A percentile compares a stretch with the other conserved stretches of the same genome.
Conservation (phyloP, 2,113 vertebrate species). For the Charadrius vociferus region DNA sequence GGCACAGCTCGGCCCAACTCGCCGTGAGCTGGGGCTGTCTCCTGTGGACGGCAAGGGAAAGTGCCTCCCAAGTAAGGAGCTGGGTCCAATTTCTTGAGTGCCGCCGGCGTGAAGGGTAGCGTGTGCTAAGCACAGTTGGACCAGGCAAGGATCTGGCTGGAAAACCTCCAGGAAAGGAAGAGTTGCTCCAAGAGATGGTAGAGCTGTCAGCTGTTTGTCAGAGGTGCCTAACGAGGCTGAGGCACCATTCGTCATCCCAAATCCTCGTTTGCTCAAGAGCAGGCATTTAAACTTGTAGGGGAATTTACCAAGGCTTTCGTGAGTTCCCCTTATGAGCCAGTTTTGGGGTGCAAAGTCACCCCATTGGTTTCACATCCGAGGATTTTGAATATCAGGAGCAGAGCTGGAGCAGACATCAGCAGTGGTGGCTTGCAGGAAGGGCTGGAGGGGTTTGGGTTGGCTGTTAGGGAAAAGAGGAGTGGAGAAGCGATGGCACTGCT, state of each 20-base stretch:
- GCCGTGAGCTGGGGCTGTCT: neutral
- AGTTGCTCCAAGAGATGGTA: neutral
- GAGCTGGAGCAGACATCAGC: neutral
- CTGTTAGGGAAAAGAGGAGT: neutral
- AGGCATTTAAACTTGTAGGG: neutral
- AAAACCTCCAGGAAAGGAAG: neutral
- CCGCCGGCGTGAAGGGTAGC: neutral
- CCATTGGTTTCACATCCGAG: neutral
- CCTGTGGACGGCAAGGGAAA: fast-evolving
- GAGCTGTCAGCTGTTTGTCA: neutral
- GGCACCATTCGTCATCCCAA: neutral
- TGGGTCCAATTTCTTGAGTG: neutral
- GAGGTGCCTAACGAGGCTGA: neutral
- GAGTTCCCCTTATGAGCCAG: neutral
- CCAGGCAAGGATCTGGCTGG: neutral
- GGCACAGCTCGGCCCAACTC: neutral
- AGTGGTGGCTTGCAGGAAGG: neutral
- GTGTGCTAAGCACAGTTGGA: neutral
- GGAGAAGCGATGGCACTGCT: fast-evolving
- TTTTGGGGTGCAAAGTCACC: neutral
- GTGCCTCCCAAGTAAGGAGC: neutral
- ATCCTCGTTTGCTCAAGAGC: neutral
- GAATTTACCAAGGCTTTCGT: fast-evolving
- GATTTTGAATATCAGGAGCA: neutral
- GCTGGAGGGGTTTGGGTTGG: neutral